A percentile compares a stretch with the other conserved stretches of the same genome.
Conservation (phyloP, 2,113 vertebrate genomes). For the Rhynchomys soricoides region DNA sequence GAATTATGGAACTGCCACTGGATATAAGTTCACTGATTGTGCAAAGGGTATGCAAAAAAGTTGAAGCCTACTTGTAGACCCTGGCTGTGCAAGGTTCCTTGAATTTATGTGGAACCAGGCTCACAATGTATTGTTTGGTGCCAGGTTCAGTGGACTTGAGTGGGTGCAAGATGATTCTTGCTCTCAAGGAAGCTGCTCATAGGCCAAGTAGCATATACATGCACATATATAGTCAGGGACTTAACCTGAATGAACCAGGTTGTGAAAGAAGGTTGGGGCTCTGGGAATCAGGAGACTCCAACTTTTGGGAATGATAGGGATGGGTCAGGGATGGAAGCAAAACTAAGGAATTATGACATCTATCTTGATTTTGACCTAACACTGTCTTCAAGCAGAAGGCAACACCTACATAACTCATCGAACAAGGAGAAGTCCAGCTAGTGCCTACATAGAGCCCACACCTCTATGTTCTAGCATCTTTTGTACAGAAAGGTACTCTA, state of each 20-base stretch:
- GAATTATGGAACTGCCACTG: neutral
- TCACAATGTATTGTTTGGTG: neutral
- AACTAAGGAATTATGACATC: neutral
- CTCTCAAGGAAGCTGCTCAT: neutral
- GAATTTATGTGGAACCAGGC: neutral
- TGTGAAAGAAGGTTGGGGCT: neutral
- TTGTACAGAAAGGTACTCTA: too few relatives aligned
- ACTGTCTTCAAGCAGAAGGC: neutral
- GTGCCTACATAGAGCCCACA: too few relatives aligned
- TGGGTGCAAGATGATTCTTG: neutral
- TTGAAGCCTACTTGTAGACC: neutral
- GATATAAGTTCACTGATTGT: neutral
- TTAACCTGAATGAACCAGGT: neutral
- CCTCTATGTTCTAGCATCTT: too few relatives aligned
- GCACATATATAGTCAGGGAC: neutral
- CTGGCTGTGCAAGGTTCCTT: neutral
- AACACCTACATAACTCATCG: too few relatives aligned
- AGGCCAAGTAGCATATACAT: neutral
- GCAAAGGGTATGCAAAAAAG: neutral
- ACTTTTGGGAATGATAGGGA: neutral
- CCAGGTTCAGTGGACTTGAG: neutral
- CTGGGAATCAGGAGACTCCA: neutral
- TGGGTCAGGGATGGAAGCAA: neutral
- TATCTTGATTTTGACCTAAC: neutral
- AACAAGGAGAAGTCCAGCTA: too few relatives aligned